A percentile compares a stretch with the other conserved stretches of the same genome.
Conservation (phyloP, 2,113 vertebrate genomes). For the Guaruba guarouba region DNA sequence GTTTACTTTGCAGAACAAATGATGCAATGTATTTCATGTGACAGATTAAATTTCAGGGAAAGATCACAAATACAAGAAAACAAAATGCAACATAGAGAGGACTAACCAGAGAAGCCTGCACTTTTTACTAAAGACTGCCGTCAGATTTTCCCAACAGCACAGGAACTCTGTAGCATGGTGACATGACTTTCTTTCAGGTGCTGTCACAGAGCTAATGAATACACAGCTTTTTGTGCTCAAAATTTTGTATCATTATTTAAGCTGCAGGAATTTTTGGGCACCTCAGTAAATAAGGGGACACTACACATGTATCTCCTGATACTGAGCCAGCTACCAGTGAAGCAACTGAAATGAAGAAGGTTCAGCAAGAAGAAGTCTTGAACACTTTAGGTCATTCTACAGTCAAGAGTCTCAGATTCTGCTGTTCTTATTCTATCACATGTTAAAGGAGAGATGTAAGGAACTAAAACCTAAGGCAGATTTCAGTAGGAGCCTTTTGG, state of each 20-base stretch:
- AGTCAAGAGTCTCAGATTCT: neutral
- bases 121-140: neutral
- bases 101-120: neutral
- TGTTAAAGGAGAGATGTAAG: neutral
- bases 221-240: neutral
- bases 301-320: neutral
- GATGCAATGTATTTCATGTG: neutral
- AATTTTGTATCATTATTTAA: neutral
- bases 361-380: neutral
- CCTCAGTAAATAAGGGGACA: neutral
- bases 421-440: neutral
- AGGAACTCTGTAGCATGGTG: accelerated
- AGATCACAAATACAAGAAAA: neutral
- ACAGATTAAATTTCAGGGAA: neutral
- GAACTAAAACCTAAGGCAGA: neutral
- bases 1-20: neutral
- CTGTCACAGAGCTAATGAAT: neutral
- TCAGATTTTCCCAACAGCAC: neutral
- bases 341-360: neutral
- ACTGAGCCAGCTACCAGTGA: neutral
- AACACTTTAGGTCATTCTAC: neutral
- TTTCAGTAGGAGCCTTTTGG: neutral
- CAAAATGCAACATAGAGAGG: neutral
- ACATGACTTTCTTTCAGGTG: neutral
- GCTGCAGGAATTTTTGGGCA: neutral